Evolutionary conservation across 2,113 vertebrate species (phyloP), one percentile per base, ranked within the genome.

Genomic region (Empidonax alnorum): DNA sequence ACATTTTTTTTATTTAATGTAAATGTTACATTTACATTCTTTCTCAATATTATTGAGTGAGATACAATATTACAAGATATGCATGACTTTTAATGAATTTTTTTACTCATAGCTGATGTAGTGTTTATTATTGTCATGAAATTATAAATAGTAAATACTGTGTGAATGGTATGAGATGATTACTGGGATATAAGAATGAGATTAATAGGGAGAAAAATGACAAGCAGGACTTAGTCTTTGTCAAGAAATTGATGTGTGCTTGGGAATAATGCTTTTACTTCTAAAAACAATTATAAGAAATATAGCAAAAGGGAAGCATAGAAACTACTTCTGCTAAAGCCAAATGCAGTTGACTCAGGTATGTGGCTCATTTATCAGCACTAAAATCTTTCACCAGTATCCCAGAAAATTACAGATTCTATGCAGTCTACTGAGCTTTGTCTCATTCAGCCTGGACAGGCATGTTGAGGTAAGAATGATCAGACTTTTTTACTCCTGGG

Each of bases 351-450:
- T 37, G 74, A 56, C 23, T 66, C 50, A 66, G 25, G 31, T 37
- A 9, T 37, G 13, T 62, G 31, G 2, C 5, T 5, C 2, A 1
- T 33, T 83, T 56, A 50, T 61, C 39, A 63, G 23, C 25, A 14
- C 23, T 41, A 9, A 33, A 80, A 84, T 61, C 67, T 87, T 89
- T 22, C 15, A 68, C 11, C 20, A 49, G 27, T 66, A 66, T 62
- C 23, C 28, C 39, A 50, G 13, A 37, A 84, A 52, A 74, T 52
- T 76, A 14, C 15, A 47, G 10, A 37, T 77, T 50, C 33, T 22
- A 3, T 0, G 0, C 12, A 39, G 14, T 19, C 19, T 68, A 28
- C 52, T 59, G 58, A 33, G 3, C 16, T 88, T 83, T 72, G 33
- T 35, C 23, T 79, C 65, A 20, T 81, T 80, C 67, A 76, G 15